These are phyloP conservation scores for Oreotrochilus melanogaster DNA, from an alignment of 2,113 vertebrate species.

Conservation along the genomic window DNA sequence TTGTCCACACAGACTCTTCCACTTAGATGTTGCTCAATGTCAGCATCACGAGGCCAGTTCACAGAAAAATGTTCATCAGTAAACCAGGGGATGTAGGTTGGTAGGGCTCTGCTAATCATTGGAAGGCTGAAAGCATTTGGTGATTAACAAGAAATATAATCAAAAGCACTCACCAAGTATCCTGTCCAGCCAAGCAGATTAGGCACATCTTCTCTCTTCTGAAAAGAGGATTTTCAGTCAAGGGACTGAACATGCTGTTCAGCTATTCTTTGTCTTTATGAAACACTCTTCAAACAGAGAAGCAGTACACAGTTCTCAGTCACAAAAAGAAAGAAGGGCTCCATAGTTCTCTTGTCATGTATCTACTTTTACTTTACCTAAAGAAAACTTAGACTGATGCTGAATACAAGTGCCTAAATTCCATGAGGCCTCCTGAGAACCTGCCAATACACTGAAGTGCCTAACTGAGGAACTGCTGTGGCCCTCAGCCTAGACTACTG, in stretches of 20 bases:
- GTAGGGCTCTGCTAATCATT: neutral
- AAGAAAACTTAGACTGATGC: neutral
- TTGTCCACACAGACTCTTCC: neutral
- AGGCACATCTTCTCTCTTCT: neutral
- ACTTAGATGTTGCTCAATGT: neutral
- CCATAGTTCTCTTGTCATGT: neutral
- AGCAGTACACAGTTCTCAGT: neutral
- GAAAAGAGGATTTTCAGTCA: neutral
- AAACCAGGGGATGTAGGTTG: neutral
- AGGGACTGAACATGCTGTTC: neutral
- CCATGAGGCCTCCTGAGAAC: neutral
- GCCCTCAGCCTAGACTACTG: neutral
- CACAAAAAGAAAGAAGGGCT: neutral
- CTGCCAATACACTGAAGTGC: neutral
- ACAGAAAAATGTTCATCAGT: neutral
- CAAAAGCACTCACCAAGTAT: neutral
- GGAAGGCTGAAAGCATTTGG: neutral
- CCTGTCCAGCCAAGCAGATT: neutral
- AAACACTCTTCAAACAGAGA: neutral
- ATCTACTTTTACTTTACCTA: neutral
- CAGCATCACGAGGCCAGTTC: neutral
- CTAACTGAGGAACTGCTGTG: neutral
- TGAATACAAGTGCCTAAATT: slow-evolving; percentile 4
- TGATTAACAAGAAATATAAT: neutral
- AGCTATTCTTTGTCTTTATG: neutral